Conservation (phyloP, 2,888 invertebrate genomes). For the Thumatha senex region DNA sequence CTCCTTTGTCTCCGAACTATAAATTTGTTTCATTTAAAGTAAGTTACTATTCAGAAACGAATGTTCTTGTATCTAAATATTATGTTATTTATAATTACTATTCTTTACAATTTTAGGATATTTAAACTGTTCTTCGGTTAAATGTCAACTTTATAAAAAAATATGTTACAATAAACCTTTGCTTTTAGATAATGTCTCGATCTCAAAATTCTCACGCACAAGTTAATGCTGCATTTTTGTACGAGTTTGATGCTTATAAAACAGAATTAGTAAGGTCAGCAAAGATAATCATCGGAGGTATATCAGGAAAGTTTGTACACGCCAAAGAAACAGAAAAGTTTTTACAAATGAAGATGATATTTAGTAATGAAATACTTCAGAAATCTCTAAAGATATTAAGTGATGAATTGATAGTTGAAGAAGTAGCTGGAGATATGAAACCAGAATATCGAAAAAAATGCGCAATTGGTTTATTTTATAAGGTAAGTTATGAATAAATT, state of each 20-base stretch:
- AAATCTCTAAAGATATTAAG: conserved; percentile 80
- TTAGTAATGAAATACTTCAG: conserved; percentile 73
- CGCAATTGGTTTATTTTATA: conserved; percentile 86
- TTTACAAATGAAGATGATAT: conserved; percentile 57
- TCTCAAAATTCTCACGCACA: conserved; percentile 89
- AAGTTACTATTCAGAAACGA: conserved; percentile 1
- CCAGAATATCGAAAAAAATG: conserved; percentile 84
- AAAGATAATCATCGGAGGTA: conserved; percentile 84
- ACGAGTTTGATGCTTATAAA: conserved; percentile 71
- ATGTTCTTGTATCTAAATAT: not conserved
- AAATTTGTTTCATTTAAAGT: conserved; percentile 62
- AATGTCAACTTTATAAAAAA: no score
- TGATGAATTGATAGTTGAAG: conserved; percentile 71
- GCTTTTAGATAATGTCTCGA: conserved; percentile 86
- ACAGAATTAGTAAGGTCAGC: conserved; percentile 64
- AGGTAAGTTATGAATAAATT: conserved; percentile 63
- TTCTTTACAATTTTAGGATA: no score
- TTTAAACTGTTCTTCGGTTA: no score
- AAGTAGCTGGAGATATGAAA: conserved; percentile 80
- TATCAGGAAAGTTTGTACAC: conserved; percentile 79
- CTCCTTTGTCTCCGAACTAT: conserved; percentile 51
- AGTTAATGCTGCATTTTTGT: conserved; percentile 89
- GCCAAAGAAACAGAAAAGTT: conserved; percentile 84
- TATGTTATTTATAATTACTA: no score
- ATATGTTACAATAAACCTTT: not conserved